These are phyloP conservation scores for Ceriagrion tenellum DNA, from an alignment of 2,888 invertebrate genomes.

Conservation along the genomic window DNA sequence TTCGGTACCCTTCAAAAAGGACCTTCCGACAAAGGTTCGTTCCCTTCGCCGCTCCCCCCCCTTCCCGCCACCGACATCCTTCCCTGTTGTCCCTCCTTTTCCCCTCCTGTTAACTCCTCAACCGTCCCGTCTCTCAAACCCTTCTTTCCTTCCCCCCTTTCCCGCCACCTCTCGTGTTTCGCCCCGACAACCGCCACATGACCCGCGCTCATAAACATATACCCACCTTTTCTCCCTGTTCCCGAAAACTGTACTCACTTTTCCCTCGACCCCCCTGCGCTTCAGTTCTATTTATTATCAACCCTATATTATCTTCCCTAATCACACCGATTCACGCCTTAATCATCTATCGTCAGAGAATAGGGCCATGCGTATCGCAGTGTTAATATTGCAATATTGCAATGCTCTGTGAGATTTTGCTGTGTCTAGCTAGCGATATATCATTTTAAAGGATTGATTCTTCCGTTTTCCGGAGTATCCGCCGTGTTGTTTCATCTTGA, in stretches of 20 bases:
- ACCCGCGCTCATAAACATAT: conserved; percentile 51
- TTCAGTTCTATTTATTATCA: neutral
- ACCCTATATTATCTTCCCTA: too few species aligned
- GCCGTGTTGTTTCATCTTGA: too few species aligned
- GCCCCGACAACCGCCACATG: neutral
- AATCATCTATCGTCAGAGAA: too few species aligned
- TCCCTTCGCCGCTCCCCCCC: neutral
- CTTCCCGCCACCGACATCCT: neutral
- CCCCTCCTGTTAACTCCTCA: neutral
- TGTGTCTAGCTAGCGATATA: too few species aligned
- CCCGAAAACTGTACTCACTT: conserved; percentile 20
- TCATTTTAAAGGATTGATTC: too few species aligned
- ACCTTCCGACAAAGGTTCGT: conserved; percentile 57
- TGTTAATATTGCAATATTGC: too few species aligned
- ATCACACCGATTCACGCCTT: too few species aligned
- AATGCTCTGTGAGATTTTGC: too few species aligned
- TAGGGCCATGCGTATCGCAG: too few species aligned
- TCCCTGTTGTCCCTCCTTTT: neutral
- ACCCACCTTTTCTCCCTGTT: conserved; percentile 1
- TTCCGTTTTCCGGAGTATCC: too few species aligned
- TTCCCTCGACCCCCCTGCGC: neutral
- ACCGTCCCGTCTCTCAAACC: neutral
- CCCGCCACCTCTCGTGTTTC: neutral
- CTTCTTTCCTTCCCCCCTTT: too few species aligned
- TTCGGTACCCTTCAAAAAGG: conserved; percentile 69